phyloP scores from a whole-genome alignment of 2,888 invertebrate species.

The Eumacrocentrus americanus region DNA sequence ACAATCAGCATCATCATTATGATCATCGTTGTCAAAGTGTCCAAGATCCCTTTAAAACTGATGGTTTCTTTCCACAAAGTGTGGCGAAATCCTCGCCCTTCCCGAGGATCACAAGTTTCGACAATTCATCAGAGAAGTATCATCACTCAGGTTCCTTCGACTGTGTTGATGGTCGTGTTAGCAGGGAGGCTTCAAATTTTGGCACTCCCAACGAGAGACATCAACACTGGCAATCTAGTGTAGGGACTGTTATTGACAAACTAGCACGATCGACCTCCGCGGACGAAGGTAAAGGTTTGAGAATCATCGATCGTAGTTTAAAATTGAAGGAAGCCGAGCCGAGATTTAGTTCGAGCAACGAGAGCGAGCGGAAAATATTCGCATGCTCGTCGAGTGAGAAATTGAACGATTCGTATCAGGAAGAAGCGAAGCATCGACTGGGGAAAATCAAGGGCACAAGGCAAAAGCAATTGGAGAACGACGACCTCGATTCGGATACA shows the following conservation, averaged over 20 bases:
- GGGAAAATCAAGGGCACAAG: constrained; percentile 51
- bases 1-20: constrained; percentile 8
- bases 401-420: constrained; percentile 44
- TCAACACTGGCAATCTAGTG: constrained; percentile 23
- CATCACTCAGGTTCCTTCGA: constrained; percentile 50
- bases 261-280: constrained; percentile 46
- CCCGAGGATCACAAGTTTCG: constrained; percentile 42
- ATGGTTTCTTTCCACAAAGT: constrained; percentile 55
- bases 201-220: constrained; percentile 41
- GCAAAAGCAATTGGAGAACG: constrained; percentile 55
- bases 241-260: constrained; percentile 33
- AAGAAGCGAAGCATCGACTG: constrained; percentile 39
- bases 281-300: constrained; percentile 48
- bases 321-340: constrained; percentile 37
- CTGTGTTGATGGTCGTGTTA: constrained; percentile 49
- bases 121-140: constrained; percentile 42
- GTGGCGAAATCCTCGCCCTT: constrained; percentile 43
- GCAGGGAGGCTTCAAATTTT: constrained; percentile 35
- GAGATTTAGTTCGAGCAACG: constrained; percentile 52
- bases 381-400: constrained; percentile 49
- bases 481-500: constrained; percentile 53
- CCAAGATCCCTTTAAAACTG: constrained; percentile 48
- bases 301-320: constrained; percentile 36
- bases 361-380: constrained; percentile 51
- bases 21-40: constrained; percentile 29